These are phyloP conservation scores for Meandrina meandrites DNA, from an alignment of 92 coral and sea anemone genomes.

Conservation along the genomic window DNA sequence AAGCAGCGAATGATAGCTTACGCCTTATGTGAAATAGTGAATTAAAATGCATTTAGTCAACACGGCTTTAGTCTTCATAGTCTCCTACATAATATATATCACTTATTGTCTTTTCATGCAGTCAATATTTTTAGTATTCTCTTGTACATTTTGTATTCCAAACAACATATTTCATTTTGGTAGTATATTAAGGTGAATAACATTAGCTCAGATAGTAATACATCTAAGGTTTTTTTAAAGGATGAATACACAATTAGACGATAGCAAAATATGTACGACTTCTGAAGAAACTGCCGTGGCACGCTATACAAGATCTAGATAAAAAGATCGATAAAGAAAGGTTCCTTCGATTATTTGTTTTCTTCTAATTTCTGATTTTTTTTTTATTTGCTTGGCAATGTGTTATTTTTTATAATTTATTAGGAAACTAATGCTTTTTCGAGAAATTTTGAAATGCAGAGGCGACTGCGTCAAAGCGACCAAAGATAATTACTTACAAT, in stretches of 20 bases:
- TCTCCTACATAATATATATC: not conserved
- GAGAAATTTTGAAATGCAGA: not conserved
- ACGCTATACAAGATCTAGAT: not conserved
- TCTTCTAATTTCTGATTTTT: too few species aligned
- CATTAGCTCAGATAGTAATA: not conserved
- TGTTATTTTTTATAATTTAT: not conserved
- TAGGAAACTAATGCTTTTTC: not conserved
- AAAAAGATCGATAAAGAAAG: not conserved
- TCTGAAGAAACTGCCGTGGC: not conserved
- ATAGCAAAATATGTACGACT: not conserved
- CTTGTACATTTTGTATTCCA: not conserved
- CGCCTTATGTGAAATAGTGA: not conserved
- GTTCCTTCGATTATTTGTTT: not conserved
- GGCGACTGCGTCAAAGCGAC: not conserved
- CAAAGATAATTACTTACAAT: not conserved
- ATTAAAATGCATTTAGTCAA: not conserved
- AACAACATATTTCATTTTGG: not conserved
- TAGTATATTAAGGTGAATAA: not conserved
- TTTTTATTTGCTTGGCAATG: not conserved
- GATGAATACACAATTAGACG: not conserved
- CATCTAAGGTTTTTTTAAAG: not conserved
- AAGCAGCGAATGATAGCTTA: not conserved
- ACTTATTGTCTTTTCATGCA: not conserved
- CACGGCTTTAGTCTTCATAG: not conserved
- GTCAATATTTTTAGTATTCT: not conserved